Percentiles rank a stretch among this genome's conserved stretches.
Conservation (phyloP, 2,888 invertebrate genomes). For the Epinotia ramella region DNA sequence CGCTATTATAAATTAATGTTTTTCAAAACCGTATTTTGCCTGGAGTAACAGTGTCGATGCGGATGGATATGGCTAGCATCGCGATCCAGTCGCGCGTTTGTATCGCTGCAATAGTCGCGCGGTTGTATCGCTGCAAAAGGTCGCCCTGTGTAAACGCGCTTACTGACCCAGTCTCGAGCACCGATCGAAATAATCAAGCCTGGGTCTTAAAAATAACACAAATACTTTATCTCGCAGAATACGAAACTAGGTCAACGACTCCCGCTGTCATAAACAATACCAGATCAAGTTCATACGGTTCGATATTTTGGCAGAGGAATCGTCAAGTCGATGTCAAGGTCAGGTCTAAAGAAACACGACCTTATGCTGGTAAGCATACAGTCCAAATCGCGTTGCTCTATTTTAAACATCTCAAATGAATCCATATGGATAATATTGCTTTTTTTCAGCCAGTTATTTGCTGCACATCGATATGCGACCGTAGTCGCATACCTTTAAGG, state of each 20-base stretch:
- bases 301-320: conserved; percentile 31
- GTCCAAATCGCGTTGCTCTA: not conserved
- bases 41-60: too few relatives aligned
- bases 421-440: conserved; percentile 29
- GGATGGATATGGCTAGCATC: too few relatives aligned
- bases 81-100: too few relatives aligned
- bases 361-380: not conserved
- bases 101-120: not conserved
- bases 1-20: too few relatives aligned
- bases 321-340: conserved; percentile 40
- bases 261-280: conserved; percentile 30
- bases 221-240: conserved; percentile 5
- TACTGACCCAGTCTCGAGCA: conserved; percentile 15
- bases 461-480: not conserved
- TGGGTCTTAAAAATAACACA: conserved; percentile 25
- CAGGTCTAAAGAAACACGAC: not conserved
- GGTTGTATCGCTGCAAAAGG: too few relatives aligned
- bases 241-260: conserved; percentile 33
- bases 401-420: conserved; percentile 18
- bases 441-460: conserved; percentile 16
- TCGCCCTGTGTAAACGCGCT: not conserved
- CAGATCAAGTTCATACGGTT: conserved; percentile 39
- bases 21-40: too few relatives aligned
- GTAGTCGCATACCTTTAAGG: not conserved
- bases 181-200: conserved; percentile 13